Evolutionary conservation across 2,888 invertebrate genomes (phyloP), one percentile per base, ranked within the genome.

Genomic region (Scaeva pyrastri): DNA sequence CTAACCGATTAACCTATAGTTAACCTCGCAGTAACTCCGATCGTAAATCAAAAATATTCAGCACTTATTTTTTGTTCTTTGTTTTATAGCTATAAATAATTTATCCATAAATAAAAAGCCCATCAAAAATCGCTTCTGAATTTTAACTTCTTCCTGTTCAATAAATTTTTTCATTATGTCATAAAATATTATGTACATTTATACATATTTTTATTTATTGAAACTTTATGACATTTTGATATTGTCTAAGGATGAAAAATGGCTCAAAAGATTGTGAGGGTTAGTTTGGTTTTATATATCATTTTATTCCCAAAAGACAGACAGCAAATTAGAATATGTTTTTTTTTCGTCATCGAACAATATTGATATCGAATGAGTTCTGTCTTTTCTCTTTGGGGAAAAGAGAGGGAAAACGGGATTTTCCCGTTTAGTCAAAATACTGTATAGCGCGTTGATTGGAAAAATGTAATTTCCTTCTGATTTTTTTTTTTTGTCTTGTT

Each of bases 101-200:
- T 39, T 39, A 21, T 43, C 23, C 6, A 52, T 3, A 52, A 26
- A 52, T 19, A 16, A 41, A 55, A 36, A 50, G n/a, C 19, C 14
- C 50, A 58, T 43, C 64, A n/a, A 16, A 72, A 66, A 39, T n/a
- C 19, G 19, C 12, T 56, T 43, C 64, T 21, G 11, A 48, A 23
- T 60, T n/a, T 84, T 79, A 71, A 80, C 75, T 14, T 66, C 64
- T 71, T 80, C 80, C 80, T 80, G 62, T 71, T 66, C 74, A 72
- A 80, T 80, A 79, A 66, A 72, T 68, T 72, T 75, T 79, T 72
- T 75, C 80, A 84, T 75, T 70, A 71, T 66, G 75, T 71, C 80
- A 75, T 85, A 84, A 75, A 45, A 80, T 76, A 85, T 80, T 75
- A 80, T 72, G 60, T 56, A 36, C 3, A 26, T 75, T 76, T 72